Percentiles rank a stretch among this genome's conserved stretches.
Evolutionary conservation across 2,113 vertebrate genomes (phyloP).

Genomic region (Oceanodroma tethys): DNA sequence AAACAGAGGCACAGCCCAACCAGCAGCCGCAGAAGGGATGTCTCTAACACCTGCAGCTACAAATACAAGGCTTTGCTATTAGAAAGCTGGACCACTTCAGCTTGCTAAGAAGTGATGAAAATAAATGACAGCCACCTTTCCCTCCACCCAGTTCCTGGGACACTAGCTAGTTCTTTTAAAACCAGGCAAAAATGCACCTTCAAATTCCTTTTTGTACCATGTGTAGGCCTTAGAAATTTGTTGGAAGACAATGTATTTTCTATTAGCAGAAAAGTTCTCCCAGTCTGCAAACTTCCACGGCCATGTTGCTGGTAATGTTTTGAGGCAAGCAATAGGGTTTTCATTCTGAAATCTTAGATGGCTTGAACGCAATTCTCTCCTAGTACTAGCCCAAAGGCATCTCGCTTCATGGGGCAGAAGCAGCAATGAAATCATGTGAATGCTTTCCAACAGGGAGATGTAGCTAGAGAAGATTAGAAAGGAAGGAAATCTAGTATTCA

Average conservation of each 20-base stretch:
- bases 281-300: neutral
- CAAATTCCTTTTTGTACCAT: neutral
- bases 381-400: neutral
- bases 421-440: neutral
- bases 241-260: neutral
- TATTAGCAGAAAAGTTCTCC: neutral
- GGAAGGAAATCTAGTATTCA: neutral
- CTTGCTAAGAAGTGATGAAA: neutral
- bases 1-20: neutral
- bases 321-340: neutral
- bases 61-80: neutral
- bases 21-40: neutral
- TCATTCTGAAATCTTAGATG: neutral
- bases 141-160: rapidly evolving
- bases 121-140: neutral
- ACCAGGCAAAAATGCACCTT: neutral
- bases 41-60: neutral
- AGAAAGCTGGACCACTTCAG: neutral
- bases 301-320: neutral
- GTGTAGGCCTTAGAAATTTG: neutral
- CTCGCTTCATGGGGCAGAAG: neutral
- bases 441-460: neutral
- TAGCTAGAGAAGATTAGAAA: neutral
- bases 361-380: neutral
- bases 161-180: neutral